Base-by-base conservation (phyloP, 2,888 invertebrate genomes). In the Ischnura elegans region DNA sequence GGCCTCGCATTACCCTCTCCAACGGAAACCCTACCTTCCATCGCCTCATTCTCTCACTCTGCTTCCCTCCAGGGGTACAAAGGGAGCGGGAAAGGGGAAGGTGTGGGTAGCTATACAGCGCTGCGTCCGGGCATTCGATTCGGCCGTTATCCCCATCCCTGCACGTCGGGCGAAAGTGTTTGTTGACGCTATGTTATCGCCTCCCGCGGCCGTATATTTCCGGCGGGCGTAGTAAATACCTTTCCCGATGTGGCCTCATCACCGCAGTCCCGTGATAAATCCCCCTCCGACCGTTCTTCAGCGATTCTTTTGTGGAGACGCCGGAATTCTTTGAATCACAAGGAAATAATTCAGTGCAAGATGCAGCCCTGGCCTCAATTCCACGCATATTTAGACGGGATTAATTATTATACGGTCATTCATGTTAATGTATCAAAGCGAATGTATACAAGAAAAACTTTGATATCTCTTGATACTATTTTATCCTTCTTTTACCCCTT, bases 101-200 rank as follows among this genome's bases (percentile, higher is more conserved):
- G 19, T 51, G 19, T 51, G 8, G 4, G 51, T 1, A 51, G 61
- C n/a, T n/a, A n/a, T n/a, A n/a, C n/a, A n/a, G 25, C 25, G 61
- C n/a, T 61, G 19, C 61, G 25, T 16, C 61, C n/a, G 61, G 25
- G 25, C 61, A 36, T 29, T 13, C 76, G 36, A 36, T 36, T 76
- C 36, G 4, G 61, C 51, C 13, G n/a, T n/a, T 0, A 25, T 6
- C 61, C 76, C 16, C 36, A 29, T 66, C 61, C 61, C 10, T 6
- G 36, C 29, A 76, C 16, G 36, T 36, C 76, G 76, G 76, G 76
- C 36, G 76, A 36, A 76, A 76, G 76, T 76, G 76, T 76, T 36
- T 76, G n/a, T 76, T 36, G 76, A 76, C 76, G 76, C 76, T 13
- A 76, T 36, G 76, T 76, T 76, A 29, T 76, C 36, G 76, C 76